A percentile compares a stretch with the other conserved stretches of the same genome.
Evolutionary conservation across 2,888 invertebrate genomes (phyloP).

Genomic region (Isotomurus palustris): DNA sequence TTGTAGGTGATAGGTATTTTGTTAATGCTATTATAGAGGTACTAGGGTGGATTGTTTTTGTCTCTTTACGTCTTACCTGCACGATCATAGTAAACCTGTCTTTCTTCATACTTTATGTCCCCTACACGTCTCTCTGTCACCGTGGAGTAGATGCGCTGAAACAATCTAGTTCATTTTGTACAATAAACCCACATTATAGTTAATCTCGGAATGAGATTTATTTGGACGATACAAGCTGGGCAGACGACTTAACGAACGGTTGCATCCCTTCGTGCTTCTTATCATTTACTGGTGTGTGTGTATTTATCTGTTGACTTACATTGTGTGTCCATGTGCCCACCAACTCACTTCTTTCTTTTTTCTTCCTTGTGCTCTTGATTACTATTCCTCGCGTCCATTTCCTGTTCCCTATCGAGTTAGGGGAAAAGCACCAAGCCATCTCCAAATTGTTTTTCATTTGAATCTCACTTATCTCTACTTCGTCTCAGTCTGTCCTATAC

Average conservation of each 20-base stretch:
- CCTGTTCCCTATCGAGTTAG: not conserved
- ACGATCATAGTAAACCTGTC: too few species aligned
- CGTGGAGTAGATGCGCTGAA: too few species aligned
- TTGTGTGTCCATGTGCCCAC: constrained; percentile 1
- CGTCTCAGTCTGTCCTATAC: too few species aligned
- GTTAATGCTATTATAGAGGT: constrained; percentile 12
- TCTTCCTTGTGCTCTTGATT: not conserved
- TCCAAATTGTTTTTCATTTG: too few species aligned
- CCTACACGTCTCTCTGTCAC: too few species aligned
- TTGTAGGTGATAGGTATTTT: constrained; percentile 31
- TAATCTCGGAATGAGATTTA: not conserved
- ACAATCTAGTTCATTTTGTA: too few species aligned
- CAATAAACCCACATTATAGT: too few species aligned
- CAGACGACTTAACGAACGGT: not conserved
- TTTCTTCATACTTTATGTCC: too few species aligned
- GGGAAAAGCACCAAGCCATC: too few species aligned
- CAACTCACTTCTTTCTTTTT: not conserved
- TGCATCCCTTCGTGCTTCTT: not conserved
- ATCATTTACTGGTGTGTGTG: too few species aligned
- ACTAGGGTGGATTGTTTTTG: constrained; percentile 1
- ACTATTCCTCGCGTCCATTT: not conserved
- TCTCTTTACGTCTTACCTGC: too few species aligned
- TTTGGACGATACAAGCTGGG: not conserved
- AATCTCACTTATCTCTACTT: too few species aligned
- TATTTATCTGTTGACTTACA: not conserved